Evolutionary conservation across 1,140 invertebrate genomes (phyloP).

Genomic region (Colletes latitarsis): DNA sequence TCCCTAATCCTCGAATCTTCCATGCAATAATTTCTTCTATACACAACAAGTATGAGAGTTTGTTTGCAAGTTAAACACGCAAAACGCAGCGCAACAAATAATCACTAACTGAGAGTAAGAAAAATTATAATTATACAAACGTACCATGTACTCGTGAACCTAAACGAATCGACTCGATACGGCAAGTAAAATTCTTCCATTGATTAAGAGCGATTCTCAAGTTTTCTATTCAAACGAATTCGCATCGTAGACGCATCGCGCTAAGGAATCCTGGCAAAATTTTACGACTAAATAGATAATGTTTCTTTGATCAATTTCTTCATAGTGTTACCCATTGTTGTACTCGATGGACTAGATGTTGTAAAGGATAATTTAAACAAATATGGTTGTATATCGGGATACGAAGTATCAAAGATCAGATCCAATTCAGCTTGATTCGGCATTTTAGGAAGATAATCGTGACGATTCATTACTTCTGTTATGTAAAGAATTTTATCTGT

Average conservation of each 20-base stretch:
- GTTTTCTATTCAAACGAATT: slow-evolving; percentile 7
- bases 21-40: background rate
- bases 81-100: background rate
- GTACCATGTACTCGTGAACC: background rate
- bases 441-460: slow-evolving; percentile 97
- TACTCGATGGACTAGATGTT: slow-evolving; percentile 86
- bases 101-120: background rate
- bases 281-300: slow-evolving; percentile 80
- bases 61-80: background rate
- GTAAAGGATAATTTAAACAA: slow-evolving; percentile 94
- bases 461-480: slow-evolving; percentile 96
- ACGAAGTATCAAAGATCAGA: slow-evolving; percentile 96
- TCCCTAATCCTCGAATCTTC: background rate
- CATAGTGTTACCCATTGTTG: slow-evolving; percentile 92
- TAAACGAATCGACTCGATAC: background rate
- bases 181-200: background rate
- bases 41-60: background rate
- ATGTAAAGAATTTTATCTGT: slow-evolving; percentile 97
- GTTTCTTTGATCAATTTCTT: slow-evolving; percentile 95
- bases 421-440: slow-evolving; percentile 95
- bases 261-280: background rate
- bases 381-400: slow-evolving; percentile 96
- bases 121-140: background rate
- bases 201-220: background rate
- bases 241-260: background rate